phyloP scores from a whole-genome alignment of 30 jellyfish, hydroid and myxozoan genomes.

The Hydra vulgaris region DNA sequence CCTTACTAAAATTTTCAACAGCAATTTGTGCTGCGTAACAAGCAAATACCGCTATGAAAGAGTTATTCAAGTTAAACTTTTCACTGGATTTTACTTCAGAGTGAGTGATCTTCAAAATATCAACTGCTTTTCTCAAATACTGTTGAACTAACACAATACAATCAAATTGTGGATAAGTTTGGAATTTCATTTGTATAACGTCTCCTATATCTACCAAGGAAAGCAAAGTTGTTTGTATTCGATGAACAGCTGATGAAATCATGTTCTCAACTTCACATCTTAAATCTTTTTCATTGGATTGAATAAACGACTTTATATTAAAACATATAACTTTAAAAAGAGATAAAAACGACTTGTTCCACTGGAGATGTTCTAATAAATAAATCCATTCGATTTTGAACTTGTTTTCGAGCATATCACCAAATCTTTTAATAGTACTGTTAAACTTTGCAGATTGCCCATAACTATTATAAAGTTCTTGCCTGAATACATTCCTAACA shows the following conservation, averaged over 20 bases:
- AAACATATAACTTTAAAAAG: no score
- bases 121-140: not conserved
- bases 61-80: not conserved
- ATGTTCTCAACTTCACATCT: no score
- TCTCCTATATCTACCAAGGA: not conserved
- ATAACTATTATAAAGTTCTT: not conserved
- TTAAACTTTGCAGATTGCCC: not conserved
- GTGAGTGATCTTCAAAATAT: not conserved
- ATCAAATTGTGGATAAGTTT: not conserved
- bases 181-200: not conserved
- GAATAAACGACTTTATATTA: no score
- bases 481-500: not conserved
- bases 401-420: not conserved
- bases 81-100: not conserved
- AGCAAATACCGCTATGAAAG: not conserved
- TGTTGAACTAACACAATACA: not conserved
- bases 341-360: no score
- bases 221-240: not conserved
- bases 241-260: not conserved
- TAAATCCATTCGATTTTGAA: not conserved
- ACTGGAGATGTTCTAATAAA: no score
- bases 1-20: not conserved
- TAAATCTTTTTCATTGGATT: no score
- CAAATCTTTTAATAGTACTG: not conserved
- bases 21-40: conserved; percentile 1